phyloP scores from a whole-genome alignment of 2,888 invertebrate genomes.

The Cheilosia urbana region DNA sequence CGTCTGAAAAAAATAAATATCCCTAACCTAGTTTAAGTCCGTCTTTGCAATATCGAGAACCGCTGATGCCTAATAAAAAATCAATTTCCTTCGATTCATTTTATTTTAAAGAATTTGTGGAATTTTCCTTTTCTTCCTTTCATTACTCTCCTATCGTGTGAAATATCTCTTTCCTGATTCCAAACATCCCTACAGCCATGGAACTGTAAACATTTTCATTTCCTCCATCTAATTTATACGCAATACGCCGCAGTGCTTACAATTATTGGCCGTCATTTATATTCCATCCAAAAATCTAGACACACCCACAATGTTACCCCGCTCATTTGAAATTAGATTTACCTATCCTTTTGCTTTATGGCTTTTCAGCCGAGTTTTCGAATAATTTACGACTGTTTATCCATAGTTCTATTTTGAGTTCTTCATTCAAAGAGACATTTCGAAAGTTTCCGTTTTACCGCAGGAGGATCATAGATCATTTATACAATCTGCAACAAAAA shows the following conservation, averaged over 20 bases:
- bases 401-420: constrained; percentile 25
- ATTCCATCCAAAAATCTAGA: constrained; percentile 1
- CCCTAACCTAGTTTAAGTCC: too few relatives aligned
- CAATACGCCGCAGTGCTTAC: not conserved
- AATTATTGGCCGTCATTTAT: not conserved
- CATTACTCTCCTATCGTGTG: too few relatives aligned
- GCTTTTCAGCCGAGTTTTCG: constrained; percentile 3
- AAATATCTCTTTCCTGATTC: too few relatives aligned
- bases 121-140: too few relatives aligned
- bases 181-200: too few relatives aligned
- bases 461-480: constrained; percentile 35
- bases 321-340: not conserved
- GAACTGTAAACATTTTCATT: not conserved
- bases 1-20: too few relatives aligned
- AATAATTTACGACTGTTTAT: constrained; percentile 33
- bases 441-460: constrained; percentile 42
- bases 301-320: not conserved
- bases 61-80: too few relatives aligned
- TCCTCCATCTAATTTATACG: not conserved
- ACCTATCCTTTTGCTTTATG: not conserved
- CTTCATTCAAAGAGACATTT: not conserved
- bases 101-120: too few relatives aligned
- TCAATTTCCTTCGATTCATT: too few relatives aligned
- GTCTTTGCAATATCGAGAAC: too few relatives aligned
- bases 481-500: constrained; percentile 18